These are phyloP conservation scores for Sebastes goodei DNA, from an alignment of 2,797 vertebrate genomes.

Conservation along the genomic window DNA sequence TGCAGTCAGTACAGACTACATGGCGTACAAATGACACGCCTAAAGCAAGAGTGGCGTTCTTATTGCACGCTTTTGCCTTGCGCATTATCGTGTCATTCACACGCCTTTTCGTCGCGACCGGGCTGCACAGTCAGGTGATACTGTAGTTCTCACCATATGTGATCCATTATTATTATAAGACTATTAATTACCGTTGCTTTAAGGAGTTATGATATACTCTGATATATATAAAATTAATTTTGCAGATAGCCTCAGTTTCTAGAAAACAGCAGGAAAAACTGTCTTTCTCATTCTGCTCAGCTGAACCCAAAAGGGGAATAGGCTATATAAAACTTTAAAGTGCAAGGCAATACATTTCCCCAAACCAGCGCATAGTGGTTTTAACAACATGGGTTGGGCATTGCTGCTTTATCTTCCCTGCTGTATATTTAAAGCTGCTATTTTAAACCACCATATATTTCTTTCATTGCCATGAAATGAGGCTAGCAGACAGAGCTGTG, in stretches of 20 bases:
- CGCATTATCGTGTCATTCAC: too few species aligned
- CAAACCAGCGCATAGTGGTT: slow-evolving; percentile 71
- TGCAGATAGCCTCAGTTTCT: neutral
- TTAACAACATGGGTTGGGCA: slow-evolving; percentile 76
- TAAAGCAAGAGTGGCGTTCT: neutral
- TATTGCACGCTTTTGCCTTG: neutral
- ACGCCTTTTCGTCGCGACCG: too few species aligned
- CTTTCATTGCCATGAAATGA: slow-evolving; percentile 74
- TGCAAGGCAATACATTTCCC: slow-evolving; percentile 50
- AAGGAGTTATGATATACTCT: neutral
- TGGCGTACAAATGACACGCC: accelerated
- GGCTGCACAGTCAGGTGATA: neutral
- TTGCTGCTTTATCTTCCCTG: slow-evolving; percentile 66
- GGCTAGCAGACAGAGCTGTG: slow-evolving; percentile 61
- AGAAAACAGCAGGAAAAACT: slow-evolving; percentile 22
- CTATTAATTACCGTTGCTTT: neutral
- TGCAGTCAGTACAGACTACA: neutral
- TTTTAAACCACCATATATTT: slow-evolving; percentile 77
- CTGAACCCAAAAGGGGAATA: slow-evolving; percentile 33
- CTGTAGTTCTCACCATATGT: neutral
- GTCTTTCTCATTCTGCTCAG: slow-evolving; percentile 29
- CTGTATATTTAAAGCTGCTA: slow-evolving; percentile 80
- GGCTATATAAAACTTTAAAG: slow-evolving; percentile 68
- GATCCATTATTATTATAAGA: neutral
- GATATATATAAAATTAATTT: neutral